Conservation (phyloP, 1,140 invertebrate genomes). For the Orius laevigatus region DNA sequence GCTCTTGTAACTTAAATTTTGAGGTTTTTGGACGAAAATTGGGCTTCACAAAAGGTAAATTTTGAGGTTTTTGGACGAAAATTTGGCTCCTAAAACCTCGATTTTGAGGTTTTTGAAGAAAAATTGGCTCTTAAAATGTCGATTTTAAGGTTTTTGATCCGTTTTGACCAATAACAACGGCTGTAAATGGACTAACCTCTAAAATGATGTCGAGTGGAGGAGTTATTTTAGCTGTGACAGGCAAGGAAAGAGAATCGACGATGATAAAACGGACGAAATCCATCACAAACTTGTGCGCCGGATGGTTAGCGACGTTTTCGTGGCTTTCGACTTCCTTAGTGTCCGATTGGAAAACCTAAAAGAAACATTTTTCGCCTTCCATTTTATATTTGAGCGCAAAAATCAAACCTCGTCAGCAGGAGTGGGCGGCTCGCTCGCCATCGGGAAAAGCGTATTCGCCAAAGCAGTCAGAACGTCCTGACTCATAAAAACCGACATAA, state of each 20-base stretch:
- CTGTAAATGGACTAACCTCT: too few relatives aligned
- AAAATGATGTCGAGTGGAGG: slow-evolving; percentile 71
- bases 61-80: too few relatives aligned
- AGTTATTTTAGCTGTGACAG: slow-evolving; percentile 46
- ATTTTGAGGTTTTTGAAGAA: too few relatives aligned
- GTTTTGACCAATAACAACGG: too few relatives aligned
- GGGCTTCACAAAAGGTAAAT: too few relatives aligned
- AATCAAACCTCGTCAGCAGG: slow-evolving; percentile 38
- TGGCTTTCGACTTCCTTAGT: slow-evolving; percentile 2
- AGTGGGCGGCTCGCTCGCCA: slow-evolving; percentile 28
- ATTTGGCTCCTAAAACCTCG: too few relatives aligned
- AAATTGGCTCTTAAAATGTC: too few relatives aligned
- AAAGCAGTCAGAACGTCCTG: slow-evolving; percentile 77
- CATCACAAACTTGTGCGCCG: slow-evolving; percentile 78
- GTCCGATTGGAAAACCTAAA: slow-evolving; percentile 10
- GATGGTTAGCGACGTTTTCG: slow-evolving; percentile 37
- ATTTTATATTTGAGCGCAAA: neutral
- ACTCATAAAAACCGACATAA: slow-evolving; percentile 80
- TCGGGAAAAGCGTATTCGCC: slow-evolving; percentile 71
- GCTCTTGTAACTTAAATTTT: too few relatives aligned
- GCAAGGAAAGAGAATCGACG: slow-evolving; percentile 78
- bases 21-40: too few relatives aligned
- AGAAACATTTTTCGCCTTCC: neutral
- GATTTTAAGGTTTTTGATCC: too few relatives aligned
- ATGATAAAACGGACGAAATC: slow-evolving; percentile 89